Base-by-base conservation (phyloP, 1,140 invertebrate species). In the Sipha flava region DNA sequence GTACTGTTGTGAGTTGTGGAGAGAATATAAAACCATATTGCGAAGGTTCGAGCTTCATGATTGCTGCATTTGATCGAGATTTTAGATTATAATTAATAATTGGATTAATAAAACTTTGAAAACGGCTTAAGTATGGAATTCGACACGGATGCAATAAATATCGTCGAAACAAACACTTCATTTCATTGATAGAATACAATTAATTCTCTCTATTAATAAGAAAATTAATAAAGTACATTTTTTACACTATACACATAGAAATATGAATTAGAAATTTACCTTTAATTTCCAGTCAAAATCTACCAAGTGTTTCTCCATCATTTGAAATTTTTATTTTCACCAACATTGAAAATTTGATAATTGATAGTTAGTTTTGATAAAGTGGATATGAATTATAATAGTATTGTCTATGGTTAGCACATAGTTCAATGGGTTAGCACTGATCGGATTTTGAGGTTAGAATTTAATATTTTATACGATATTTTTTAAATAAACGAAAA, bases 1-100 rank as follows among this genome's bases (percentile, higher is more conserved):
- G 86, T 4, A 98, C 86, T 12, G 84, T 84, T 16, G 89, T 85
- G 18, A 98, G 86, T 86, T 98, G 92, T 37, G 91, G 88, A 2
- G 93, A 94, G 83, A 98, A 95, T 64, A 98, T 88, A 12, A 89
- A 90, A 80, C 90, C 89, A 83, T 96, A 98, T 85, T 93, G 89
- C 12, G 88, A 87, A 18, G 86, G 87, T 82, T 93, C 88, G 3
- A 94, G 83, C 83, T 90, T 92, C 79, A 85, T 88, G n/a, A 93
- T 90, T 2, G 91, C 84, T 1, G 92, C 92, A 84, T 92, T 85
- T 29, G 1, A 5, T 43, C 52, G n/a, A 23, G 47, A 21, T 54
- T 54, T 75, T 7, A 75, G 31, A 75, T 54, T 54, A 16, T 75
- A 54, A 54, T 16, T 75, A 75, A 75, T 14, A 10, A 54, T 52